Conservation (phyloP, 1,140 invertebrate genomes). For the Dufourea novaeangliae region DNA sequence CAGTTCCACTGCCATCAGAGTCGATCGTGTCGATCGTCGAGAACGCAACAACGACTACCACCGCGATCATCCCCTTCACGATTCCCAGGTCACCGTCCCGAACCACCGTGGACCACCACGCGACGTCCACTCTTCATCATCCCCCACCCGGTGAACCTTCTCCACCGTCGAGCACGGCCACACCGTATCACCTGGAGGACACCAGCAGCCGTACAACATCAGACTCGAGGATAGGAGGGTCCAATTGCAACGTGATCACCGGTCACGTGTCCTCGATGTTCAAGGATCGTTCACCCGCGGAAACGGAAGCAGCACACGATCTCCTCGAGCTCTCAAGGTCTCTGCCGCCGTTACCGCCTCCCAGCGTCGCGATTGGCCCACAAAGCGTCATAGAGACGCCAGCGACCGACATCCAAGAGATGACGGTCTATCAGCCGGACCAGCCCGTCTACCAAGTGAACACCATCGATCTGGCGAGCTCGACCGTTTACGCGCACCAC, state of each 20-base stretch:
- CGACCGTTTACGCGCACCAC: conserved; percentile 56
- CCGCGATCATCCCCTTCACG: conserved; percentile 22
- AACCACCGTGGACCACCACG: background rate
- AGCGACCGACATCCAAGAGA: conserved; percentile 79
- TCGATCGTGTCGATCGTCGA: background rate
- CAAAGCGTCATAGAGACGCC: conserved; percentile 79
- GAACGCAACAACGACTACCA: conserved; percentile 22
- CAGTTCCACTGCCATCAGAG: conserved; percentile 1
- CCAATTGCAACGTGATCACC: conserved; percentile 27
- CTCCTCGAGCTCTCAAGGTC: conserved; percentile 91
- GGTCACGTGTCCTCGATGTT: conserved; percentile 76
- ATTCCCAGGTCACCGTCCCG: conserved; percentile 14
- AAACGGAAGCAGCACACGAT: conserved; percentile 93
- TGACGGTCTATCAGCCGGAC: conserved; percentile 77
- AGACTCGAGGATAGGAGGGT: conserved; percentile 25
- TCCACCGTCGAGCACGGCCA: conserved; percentile 28
- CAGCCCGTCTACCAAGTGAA: conserved; percentile 79
- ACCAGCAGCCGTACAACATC: background rate
- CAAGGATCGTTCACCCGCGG: conserved; percentile 86
- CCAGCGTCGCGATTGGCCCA: conserved; percentile 82
- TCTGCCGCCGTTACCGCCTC: conserved; percentile 87
- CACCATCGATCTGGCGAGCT: conserved; percentile 50
- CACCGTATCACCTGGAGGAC: conserved; percentile 35
- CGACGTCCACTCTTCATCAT: conserved; percentile 14
- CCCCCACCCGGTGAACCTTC: conserved; percentile 24